Conservation (phyloP, 2,113 vertebrate species). For the Egretta garzetta region DNA sequence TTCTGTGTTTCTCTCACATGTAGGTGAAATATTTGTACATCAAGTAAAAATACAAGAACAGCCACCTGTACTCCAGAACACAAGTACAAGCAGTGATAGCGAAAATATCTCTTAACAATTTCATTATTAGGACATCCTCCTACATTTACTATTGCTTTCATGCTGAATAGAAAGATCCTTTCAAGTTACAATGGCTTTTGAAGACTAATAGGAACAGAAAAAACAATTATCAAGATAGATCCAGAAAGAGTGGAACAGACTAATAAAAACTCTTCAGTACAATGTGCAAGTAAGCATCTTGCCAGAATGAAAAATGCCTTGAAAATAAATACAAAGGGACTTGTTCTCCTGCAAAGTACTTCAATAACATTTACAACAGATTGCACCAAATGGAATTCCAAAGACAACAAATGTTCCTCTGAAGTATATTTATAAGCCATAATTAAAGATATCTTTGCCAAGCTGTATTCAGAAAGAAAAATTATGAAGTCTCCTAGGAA, state of each 20-base stretch:
- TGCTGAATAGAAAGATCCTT: neutral
- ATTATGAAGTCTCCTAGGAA: neutral
- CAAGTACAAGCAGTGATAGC: accelerated
- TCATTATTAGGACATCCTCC: neutral
- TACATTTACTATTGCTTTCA: neutral
- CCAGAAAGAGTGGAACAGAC: neutral
- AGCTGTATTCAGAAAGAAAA: neutral
- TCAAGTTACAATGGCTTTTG: neutral
- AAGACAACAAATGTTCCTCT: constrained; percentile 35
- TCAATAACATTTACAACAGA: constrained; percentile 2
- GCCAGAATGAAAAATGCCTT: neutral
- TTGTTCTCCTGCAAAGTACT: neutral
- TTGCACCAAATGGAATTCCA: constrained; percentile 33
- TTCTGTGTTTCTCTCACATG: neutral
- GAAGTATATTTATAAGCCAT: neutral
- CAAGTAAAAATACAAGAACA: neutral
- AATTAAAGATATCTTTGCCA: constrained; percentile 7
- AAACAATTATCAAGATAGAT: neutral
- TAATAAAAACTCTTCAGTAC: neutral
- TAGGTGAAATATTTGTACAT: neutral
- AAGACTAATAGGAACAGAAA: neutral
- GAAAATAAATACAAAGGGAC: neutral
- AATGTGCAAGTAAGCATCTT: neutral
- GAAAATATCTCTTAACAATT: neutral
- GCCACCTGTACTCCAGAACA: neutral